phyloP scores from a whole-genome alignment of 1,140 invertebrate species.

The Saccostrea cuccullata region DNA sequence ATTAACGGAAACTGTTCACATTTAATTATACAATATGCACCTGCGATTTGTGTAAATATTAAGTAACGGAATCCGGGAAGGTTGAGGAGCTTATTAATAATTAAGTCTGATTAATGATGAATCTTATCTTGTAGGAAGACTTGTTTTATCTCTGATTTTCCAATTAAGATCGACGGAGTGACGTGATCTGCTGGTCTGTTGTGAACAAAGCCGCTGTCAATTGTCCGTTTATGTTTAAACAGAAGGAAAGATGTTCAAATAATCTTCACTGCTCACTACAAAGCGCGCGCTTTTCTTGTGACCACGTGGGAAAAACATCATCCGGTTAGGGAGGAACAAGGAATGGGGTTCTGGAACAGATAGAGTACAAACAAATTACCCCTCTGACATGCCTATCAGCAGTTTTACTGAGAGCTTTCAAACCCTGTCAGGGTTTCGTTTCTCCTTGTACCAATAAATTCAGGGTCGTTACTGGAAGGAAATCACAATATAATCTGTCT shows the following conservation, averaged over 20 bases:
- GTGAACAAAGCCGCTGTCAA: slow-evolving; percentile 12
- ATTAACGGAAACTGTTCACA: not conserved
- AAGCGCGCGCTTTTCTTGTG: not conserved
- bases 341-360: not conserved
- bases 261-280: not conserved
- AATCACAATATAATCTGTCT: slow-evolving; percentile 4
- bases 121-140: not conserved
- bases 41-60: slow-evolving; percentile 17
- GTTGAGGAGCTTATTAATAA: slow-evolving; percentile 6
- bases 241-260: slow-evolving; percentile 24
- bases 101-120: slow-evolving; percentile 15
- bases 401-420: not conserved
- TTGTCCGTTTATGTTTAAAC: slow-evolving; percentile 19
- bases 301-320: slow-evolving; percentile 20
- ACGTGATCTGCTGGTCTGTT: not conserved
- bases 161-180: not conserved
- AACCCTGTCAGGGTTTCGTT: not conserved
- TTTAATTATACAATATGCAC: not conserved
- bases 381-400: not conserved
- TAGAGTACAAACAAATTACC: slow-evolving; percentile 18
- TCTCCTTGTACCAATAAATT: not conserved
- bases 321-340: not conserved
- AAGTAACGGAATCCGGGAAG: not conserved
- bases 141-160: slow-evolving; percentile 32
- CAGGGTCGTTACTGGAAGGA: not conserved